phyloP scores from a whole-genome alignment of 2,113 vertebrate genomes.

The Ceratotherium simum region DNA sequence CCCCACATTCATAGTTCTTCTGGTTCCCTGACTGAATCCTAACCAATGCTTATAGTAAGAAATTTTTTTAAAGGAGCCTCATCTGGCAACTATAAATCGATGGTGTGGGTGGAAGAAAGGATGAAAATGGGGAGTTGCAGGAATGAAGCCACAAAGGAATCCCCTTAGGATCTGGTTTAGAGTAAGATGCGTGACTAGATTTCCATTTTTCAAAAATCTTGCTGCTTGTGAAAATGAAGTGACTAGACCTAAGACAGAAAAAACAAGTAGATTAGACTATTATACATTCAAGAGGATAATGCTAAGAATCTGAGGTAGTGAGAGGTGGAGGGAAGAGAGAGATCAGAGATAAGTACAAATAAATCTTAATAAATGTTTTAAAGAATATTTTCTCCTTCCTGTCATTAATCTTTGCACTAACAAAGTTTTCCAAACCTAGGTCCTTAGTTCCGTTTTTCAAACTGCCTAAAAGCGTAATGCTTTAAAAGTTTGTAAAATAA shows the following conservation, averaged over 20 bases:
- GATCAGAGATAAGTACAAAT: neutral
- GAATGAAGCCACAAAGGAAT: neutral
- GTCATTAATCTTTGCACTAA: neutral
- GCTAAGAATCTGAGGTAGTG: neutral
- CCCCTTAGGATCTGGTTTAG: neutral
- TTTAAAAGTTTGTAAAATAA: neutral
- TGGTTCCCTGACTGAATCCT: neutral
- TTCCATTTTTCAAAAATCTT: slow-evolving; percentile 16
- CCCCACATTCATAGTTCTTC: neutral
- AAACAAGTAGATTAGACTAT: neutral
- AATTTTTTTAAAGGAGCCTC: neutral
- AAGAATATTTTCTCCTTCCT: neutral
- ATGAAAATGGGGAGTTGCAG: neutral
- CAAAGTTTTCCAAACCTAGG: neutral
- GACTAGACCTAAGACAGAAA: neutral
- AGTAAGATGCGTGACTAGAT: neutral
- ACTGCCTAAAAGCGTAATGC: neutral
- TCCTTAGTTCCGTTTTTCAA: neutral
- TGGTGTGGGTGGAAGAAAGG: neutral
- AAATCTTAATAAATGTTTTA: neutral
- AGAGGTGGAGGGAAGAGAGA: neutral
- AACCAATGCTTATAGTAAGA: neutral
- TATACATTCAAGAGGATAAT: neutral
- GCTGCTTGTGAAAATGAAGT: neutral
- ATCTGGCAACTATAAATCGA: neutral